A percentile compares a stretch with the other conserved stretches of the same genome.
These are phyloP conservation scores for Sternarchorhynchus goeldii DNA, from an alignment of 2,797 vertebrate species.

Conservation along the genomic window DNA sequence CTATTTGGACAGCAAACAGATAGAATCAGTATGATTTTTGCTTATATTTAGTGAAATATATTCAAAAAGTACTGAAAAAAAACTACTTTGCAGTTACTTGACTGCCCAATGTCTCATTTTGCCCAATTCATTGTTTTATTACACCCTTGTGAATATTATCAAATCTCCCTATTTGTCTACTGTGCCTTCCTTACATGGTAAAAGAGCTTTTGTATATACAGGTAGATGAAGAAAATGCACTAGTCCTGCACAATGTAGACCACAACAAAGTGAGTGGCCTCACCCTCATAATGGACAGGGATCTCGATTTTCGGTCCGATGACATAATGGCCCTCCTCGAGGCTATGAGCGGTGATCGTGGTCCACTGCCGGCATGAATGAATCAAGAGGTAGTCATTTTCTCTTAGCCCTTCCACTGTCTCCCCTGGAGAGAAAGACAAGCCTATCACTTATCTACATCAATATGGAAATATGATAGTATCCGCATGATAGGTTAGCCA, in stretches of 20 bases:
- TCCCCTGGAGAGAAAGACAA: slow-evolving; percentile 82
- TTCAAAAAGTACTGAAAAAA: no score
- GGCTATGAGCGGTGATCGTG: slow-evolving; percentile 97
- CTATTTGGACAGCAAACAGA: no score
- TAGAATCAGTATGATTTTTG: no score
- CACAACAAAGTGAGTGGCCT: slow-evolving; percentile 50
- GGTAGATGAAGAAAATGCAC: not conserved
- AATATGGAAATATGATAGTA: slow-evolving; percentile 38
- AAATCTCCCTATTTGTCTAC: not conserved
- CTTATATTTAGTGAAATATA: no score
- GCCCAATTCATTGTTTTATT: not conserved
- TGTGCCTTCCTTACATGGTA: not conserved
- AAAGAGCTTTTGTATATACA: not conserved
- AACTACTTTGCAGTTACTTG: not conserved
- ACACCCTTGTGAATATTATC: not conserved
- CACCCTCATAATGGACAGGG: slow-evolving; percentile 99
- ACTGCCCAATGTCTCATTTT: not conserved
- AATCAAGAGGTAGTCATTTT: slow-evolving; percentile 95
- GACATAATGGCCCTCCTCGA: slow-evolving; percentile 98
- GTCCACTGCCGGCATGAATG: slow-evolving; percentile 99
- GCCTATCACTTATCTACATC: slow-evolving; percentile 37
- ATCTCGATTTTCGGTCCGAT: slow-evolving; percentile 99
- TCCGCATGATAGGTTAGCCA: slow-evolving; percentile 15
- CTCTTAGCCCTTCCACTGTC: slow-evolving; percentile 90
- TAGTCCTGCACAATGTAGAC: not conserved